These are phyloP conservation scores for Archegozetes longisetosus DNA, from an alignment of 1,140 invertebrate genomes.

Conservation along the genomic window DNA sequence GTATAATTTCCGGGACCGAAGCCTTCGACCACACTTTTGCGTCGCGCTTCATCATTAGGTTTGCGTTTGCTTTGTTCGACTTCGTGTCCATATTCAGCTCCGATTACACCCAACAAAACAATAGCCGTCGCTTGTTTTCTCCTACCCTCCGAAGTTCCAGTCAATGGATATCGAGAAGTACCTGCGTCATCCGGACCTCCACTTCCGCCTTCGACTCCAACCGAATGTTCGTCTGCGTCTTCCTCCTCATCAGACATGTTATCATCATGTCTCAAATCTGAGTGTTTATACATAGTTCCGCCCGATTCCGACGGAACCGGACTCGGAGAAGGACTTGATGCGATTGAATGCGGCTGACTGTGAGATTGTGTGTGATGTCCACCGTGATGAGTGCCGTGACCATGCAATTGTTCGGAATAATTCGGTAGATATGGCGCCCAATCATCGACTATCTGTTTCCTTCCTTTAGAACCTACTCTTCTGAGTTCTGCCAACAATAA, in stretches of 20 bases:
- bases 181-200: conserved; percentile 27
- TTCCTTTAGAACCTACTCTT: conserved; percentile 73
- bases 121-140: conserved; percentile 93
- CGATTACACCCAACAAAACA: conserved; percentile 87
- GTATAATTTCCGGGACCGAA: conserved; percentile 81
- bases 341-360: neutral
- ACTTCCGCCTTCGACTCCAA: neutral
- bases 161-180: conserved; percentile 50
- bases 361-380: neutral
- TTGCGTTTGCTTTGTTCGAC: conserved; percentile 29
- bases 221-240: conserved; percentile 1
- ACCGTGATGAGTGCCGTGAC: neutral
- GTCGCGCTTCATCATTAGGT: conserved; percentile 32
- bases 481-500: conserved; percentile 80
- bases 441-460: conserved; percentile 76
- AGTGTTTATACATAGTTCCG: neutral
- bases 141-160: conserved; percentile 66
- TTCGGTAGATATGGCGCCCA: conserved; percentile 88
- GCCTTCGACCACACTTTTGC: conserved; percentile 66
- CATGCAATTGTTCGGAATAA: conserved; percentile 43
- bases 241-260: conserved; percentile 10
- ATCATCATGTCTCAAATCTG: neutral
- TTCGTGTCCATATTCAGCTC: conserved; percentile 73
- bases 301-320: neutral
- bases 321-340: neutral